phyloP scores from a whole-genome alignment of 1,140 invertebrate genomes.

The Aradophagus sp. region DNA sequence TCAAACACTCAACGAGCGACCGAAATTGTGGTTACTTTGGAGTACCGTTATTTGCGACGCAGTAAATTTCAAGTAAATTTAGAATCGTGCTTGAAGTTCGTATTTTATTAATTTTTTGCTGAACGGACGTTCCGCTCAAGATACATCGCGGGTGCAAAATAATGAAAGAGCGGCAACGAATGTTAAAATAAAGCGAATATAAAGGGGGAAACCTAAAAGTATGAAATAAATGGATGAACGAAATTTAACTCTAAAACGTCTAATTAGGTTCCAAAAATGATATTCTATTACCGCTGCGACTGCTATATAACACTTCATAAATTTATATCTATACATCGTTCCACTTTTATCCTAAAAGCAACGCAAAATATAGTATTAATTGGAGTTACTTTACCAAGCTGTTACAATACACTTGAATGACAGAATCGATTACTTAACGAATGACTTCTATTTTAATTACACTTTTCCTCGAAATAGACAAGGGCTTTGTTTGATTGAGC shows the following conservation, averaged over 20 bases:
- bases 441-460: constrained; percentile 5
- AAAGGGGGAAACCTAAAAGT: constrained; percentile 19
- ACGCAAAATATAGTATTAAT: too few relatives aligned
- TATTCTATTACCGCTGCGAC: constrained; percentile 10
- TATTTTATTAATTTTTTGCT: constrained; percentile 44
- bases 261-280: constrained; percentile 44
- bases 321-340: constrained; percentile 11
- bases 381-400: too few relatives aligned
- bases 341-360: constrained; percentile 5
- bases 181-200: constrained; percentile 27
- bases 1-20: too few relatives aligned
- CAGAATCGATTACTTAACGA: constrained; percentile 8
- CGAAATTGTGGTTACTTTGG: too few relatives aligned
- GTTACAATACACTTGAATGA: too few relatives aligned
- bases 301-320: constrained; percentile 4
- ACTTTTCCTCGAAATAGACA: constrained; percentile 16
- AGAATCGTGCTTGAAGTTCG: not conserved
- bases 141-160: constrained; percentile 16
- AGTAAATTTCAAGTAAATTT: constrained; percentile 30
- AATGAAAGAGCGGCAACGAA: constrained; percentile 29
- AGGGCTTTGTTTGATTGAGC: constrained; percentile 32
- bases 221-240: not conserved
- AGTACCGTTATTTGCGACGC: too few relatives aligned
- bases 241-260: constrained; percentile 33
- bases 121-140: constrained; percentile 15